Conservation (phyloP, 1,140 invertebrate species). For the Drosophila kikkawai region DNA sequence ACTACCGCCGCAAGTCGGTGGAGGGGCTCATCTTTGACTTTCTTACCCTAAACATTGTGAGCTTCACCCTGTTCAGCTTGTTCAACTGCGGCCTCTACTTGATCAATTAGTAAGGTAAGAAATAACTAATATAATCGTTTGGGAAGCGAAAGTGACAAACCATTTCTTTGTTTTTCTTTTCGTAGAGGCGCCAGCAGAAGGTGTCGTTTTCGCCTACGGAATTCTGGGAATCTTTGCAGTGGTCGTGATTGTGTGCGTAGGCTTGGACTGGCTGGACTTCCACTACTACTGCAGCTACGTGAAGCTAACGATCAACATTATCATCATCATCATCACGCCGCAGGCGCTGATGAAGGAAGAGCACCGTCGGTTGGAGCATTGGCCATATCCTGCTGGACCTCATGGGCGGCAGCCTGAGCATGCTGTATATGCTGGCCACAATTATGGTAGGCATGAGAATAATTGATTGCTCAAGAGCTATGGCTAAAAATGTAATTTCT, state of each 20-base stretch:
- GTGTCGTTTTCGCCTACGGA: conserved; percentile 90
- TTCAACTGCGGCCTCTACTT: conserved; percentile 97
- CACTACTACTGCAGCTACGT: conserved; percentile 98
- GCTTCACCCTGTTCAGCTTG: conserved; percentile 96
- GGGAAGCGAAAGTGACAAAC: neutral
- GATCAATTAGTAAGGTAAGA: conserved; percentile 85
- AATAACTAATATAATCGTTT: neutral
- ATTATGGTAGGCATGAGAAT: conserved; percentile 92
- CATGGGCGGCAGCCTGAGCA: conserved; percentile 96
- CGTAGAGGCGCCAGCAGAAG: conserved; percentile 90
- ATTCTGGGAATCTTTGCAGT: conserved; percentile 89
- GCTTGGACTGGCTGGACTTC: conserved; percentile 95
- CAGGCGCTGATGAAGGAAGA: conserved; percentile 98
- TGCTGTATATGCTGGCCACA: conserved; percentile 99
- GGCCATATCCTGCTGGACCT: conserved; percentile 99
- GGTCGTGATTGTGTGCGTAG: conserved; percentile 89
- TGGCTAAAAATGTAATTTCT: neutral
- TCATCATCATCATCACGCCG: conserved; percentile 98
- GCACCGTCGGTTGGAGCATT: conserved; percentile 99
- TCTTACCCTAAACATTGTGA: conserved; percentile 95
- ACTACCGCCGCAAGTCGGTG: conserved; percentile 97
- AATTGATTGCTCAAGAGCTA: neutral
- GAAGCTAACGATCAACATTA: conserved; percentile 96
- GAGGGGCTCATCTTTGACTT: conserved; percentile 99
- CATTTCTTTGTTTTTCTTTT: conserved; percentile 60